Base-by-base conservation (phyloP, 1,140 invertebrate genomes). In the Monochamus saltuarius region DNA sequence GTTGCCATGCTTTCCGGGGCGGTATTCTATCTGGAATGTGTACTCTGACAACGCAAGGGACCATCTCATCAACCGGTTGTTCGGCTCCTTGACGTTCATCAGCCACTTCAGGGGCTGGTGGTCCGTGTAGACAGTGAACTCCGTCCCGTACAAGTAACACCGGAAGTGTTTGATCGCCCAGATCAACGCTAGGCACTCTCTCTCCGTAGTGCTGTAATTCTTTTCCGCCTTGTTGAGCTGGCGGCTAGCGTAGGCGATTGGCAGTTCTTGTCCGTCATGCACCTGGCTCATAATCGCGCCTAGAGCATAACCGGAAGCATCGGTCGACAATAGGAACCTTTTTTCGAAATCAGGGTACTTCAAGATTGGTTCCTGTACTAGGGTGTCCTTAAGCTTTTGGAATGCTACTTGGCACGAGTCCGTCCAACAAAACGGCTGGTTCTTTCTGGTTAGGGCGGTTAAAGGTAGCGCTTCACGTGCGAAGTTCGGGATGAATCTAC, bases 81-180 rank as follows among this genome's bases (percentile, higher is more conserved):
- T 64, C 10, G 67, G 65, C 35, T 76, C 67, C 53, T 73, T 76
- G 0, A 75, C 66, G 2, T 66, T 61, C 14, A 64, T 60, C 7
- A 80, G 52, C 67, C 71, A 79, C n/a, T 51, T 56, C 17, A 79
- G 60, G 0, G 74, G 67, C 51, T 71, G 66, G 47, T 79, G 76
- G 50, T 81, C 78, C 0, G 76, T 79, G 22, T 72, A 50, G 7
- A 79, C 64, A 2, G 35, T 70, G 49, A 81, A 78, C 34, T 73
- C 58, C n/a, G 19, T 70, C n/a, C 68, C 72, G 37, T 69, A 64
- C 10, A 80, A 17, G 29, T 59, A 72, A 2, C 49, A 40, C 2
- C 68, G 13, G 47, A 69, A 70, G 13, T 59, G 47, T 43, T 61
- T 66, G 17, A 70, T 11, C 11, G 19, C 36, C 29, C 50, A 39